These are phyloP conservation scores for Helogale parvula DNA, from an alignment of 2,113 vertebrate genomes.

Conservation along the genomic window DNA sequence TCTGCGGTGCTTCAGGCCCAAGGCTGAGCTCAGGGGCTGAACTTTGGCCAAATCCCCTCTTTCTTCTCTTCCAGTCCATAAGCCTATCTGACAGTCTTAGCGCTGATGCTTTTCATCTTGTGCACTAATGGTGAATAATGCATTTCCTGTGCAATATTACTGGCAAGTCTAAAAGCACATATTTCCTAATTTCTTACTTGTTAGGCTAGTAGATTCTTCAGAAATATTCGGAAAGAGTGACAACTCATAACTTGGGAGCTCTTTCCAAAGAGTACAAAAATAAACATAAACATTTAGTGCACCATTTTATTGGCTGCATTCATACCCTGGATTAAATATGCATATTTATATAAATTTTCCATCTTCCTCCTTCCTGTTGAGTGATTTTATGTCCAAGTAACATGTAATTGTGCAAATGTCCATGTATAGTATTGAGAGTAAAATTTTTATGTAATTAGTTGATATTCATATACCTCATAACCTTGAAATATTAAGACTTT, in stretches of 20 bases:
- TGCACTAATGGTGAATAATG: background rate
- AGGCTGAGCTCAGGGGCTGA: background rate
- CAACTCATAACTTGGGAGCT: background rate
- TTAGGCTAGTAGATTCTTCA: background rate
- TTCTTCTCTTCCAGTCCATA: background rate
- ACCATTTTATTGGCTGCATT: background rate
- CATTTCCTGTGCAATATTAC: background rate
- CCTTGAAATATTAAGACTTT: background rate
- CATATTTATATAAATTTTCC: background rate
- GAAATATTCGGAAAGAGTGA: background rate
- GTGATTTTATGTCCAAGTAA: background rate
- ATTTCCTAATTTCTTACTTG: background rate
- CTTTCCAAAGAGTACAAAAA: background rate
- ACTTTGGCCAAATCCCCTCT: background rate
- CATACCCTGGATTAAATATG: background rate
- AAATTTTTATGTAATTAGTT: constrained; percentile 20
- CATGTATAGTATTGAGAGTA: background rate
- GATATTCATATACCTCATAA: background rate
- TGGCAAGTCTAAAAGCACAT: background rate
- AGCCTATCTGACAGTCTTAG: background rate
- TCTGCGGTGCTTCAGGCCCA: background rate
- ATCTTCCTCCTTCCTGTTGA: background rate
- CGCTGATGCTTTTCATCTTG: background rate
- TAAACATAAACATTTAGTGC: background rate
- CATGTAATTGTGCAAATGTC: background rate